Evolutionary conservation across 1,140 invertebrate genomes (phyloP).

Genomic region (Papilio glaucus): DNA sequence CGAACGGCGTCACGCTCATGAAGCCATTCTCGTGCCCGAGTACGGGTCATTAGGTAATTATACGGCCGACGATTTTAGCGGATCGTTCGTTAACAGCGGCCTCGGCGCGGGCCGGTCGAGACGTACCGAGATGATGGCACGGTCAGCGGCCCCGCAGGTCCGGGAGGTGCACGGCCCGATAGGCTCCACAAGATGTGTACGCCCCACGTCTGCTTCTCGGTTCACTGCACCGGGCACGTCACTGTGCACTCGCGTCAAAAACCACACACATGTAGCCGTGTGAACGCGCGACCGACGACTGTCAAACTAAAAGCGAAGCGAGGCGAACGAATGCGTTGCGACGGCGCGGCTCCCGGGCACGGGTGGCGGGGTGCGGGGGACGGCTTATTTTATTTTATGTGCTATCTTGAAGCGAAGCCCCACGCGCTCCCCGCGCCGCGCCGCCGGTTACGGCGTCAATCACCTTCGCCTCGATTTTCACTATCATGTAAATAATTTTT

Average conservation of each 20-base stretch:
- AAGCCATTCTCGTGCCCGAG: neutral
- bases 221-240: neutral
- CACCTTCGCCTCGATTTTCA: too few relatives aligned
- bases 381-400: too few relatives aligned
- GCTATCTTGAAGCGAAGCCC: too few relatives aligned
- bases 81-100: neutral
- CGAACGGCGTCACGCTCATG: neutral
- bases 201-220: neutral
- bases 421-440: too few relatives aligned
- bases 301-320: too few relatives aligned
- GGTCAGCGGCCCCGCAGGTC: slow-evolving; percentile 6
- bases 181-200: neutral
- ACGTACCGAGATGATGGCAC: slow-evolving; percentile 20
- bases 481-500: too few relatives aligned
- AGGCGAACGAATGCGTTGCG: neutral
- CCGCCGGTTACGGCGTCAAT: too few relatives aligned
- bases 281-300: neutral
- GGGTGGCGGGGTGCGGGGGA: slow-evolving; percentile 5
- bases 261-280: neutral
- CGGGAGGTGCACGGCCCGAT: neutral
- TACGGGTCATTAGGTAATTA: neutral
- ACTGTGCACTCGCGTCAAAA: neutral
- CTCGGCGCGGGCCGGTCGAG: neutral
- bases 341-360: neutral
- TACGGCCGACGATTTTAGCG: neutral